phyloP scores from a whole-genome alignment of 2,797 vertebrate genomes.

The Sebastes diaconus region DNA sequence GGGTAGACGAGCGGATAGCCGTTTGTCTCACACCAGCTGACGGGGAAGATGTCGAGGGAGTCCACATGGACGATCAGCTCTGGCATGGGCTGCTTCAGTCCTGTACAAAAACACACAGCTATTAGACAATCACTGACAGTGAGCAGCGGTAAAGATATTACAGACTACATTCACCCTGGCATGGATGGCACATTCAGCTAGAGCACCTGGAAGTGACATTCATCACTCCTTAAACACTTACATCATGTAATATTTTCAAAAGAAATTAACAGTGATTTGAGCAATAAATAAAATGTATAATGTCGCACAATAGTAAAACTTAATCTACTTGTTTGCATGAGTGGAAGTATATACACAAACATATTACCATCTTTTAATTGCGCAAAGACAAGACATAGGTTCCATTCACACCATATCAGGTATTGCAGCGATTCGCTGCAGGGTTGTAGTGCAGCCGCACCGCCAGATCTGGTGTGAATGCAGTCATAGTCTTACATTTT shows the following conservation, averaged over 20 bases:
- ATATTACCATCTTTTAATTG: neutral
- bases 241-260: neutral
- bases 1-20: conserved; percentile 93
- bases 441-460: too few species aligned
- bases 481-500: neutral
- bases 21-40: conserved; percentile 98
- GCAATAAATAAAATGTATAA: neutral
- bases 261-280: neutral
- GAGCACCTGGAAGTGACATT: neutral
- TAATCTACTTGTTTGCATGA: neutral
- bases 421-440: too few species aligned
- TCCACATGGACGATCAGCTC: conserved; percentile 94
- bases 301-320: neutral
- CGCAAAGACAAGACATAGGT: neutral
- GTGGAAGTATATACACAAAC: neutral
- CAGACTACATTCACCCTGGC: neutral
- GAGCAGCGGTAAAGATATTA: neutral
- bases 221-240: neutral
- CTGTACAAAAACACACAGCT: conserved; percentile 68
- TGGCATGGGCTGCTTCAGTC: conserved; percentile 90
- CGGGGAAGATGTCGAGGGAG: conserved; percentile 96
- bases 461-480: too few species aligned
- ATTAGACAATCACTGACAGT: neutral
- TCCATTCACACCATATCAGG: too few species aligned
- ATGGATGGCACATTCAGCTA: neutral